Base-by-base conservation (phyloP, 2,888 invertebrate genomes). In the Nyleta sp. region DNA sequence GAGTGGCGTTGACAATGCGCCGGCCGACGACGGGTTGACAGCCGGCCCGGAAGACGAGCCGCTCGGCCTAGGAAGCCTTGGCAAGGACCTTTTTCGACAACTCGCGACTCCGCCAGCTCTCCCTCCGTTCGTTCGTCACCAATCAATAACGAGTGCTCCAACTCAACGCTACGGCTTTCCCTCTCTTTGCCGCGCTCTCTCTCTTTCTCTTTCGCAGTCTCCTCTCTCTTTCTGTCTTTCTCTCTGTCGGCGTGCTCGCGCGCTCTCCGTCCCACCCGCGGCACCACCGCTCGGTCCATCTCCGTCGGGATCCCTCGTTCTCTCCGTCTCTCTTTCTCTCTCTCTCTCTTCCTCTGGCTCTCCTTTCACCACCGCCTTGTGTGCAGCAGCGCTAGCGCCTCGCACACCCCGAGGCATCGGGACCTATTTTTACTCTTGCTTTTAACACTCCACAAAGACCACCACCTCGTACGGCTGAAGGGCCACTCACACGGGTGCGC, bases 101-200 rank as follows among this genome's bases (percentile, higher is more conserved):
- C 78, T 60, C 77, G 81, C 82, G 81, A 84, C 81, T 84, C 79
- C 81, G 82, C 70, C 71, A 64, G 68, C 28, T 28, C 28, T 78
- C 81, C 78, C 78, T 74, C 62, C 70, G 74, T 70, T 64, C 65
- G 57, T 75, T 79, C 81, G 78, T 74, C 80, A 83, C 85, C 84
- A 86, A 86, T 86, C 86, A 86, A 86, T 86, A 86, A 86, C 86
- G 84, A 79, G 83, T 83, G 83, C 83, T 82, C 83, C 84, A 76
- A 83, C 84, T 82, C 83, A 77, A 53, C 76, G 68, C 53, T 60
- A 57, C 71, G 50, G 46, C 55, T 60, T 70, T 31, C 60, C 35
- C 62, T 42, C 64, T 31, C 53, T 73, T 74, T 42, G 65, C 57
- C 77, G 31, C 62, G 11, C 15, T 50, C 53, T 44, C n/a, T n/a